Conservation (phyloP, 2,113 vertebrate genomes). For the Corvus cornix region DNA sequence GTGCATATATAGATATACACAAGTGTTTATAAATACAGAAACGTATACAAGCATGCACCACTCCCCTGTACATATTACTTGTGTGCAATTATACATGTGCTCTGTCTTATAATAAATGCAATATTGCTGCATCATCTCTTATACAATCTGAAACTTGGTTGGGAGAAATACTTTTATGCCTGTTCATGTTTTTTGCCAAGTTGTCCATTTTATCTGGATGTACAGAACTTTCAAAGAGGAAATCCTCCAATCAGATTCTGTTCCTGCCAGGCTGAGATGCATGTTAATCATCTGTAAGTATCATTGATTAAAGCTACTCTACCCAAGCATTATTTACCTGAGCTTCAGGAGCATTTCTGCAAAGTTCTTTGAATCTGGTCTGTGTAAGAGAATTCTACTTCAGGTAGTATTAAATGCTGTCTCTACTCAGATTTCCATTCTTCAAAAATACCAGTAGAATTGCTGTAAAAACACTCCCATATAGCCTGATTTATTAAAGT, state of each 20-base stretch:
- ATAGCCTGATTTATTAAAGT: neutral
- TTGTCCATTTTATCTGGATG: neutral
- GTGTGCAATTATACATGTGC: neutral
- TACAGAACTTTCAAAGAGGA: neutral
- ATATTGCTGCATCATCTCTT: neutral
- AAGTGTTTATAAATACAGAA: neutral
- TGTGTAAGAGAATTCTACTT: neutral
- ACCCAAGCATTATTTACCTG: neutral
- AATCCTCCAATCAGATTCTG: neutral
- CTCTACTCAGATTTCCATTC: neutral
- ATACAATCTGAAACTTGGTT: neutral
- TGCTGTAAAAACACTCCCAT: neutral
- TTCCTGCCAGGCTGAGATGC: neutral
- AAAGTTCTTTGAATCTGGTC: neutral
- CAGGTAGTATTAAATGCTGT: neutral
- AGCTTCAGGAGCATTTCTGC: neutral
- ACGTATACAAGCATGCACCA: neutral
- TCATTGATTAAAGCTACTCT: neutral
- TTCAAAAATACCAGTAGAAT: neutral
- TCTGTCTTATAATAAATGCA: neutral
- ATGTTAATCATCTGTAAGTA: neutral
- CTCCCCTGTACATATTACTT: neutral
- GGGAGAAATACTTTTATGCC: neutral
- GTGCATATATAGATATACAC: neutral
- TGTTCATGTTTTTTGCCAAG: neutral